Evolutionary conservation across 2,797 vertebrate genomes (phyloP).

Genomic region (Margarornis squamiger): DNA sequence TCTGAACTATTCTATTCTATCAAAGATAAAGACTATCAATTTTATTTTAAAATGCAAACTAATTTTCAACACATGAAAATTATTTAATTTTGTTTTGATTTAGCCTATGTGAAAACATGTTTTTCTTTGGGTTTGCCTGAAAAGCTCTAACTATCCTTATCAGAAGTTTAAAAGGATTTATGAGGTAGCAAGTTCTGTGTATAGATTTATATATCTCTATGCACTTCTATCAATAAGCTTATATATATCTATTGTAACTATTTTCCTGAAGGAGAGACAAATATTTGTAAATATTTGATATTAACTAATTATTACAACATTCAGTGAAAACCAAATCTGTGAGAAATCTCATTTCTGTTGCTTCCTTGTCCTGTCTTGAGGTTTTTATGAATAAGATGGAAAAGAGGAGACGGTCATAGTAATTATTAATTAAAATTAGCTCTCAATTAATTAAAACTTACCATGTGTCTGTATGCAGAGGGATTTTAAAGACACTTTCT

Average conservation of each 20-base stretch:
- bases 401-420: not conserved
- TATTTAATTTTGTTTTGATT: not conserved
- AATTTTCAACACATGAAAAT: not conserved
- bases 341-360: not conserved
- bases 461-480: rapidly evolving
- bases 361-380: not conserved
- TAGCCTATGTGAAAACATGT: not conserved
- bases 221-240: not conserved
- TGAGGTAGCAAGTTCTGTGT: not conserved
- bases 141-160: not conserved
- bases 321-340: not conserved
- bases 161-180: not conserved
- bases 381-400: not conserved
- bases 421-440: not conserved
- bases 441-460: not conserved
- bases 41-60: not conserved
- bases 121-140: not conserved
- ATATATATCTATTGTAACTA: not conserved
- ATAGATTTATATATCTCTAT: not conserved
- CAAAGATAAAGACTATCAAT: not conserved
- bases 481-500: not conserved
- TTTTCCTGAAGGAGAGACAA: not conserved
- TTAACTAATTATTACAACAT: not conserved
- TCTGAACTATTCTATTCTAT: not conserved
- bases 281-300: not conserved